A percentile compares a stretch with the other conserved stretches of the same genome.
Evolutionary conservation across 2,113 vertebrate species (phyloP).

Genomic region (Axis porcinus): DNA sequence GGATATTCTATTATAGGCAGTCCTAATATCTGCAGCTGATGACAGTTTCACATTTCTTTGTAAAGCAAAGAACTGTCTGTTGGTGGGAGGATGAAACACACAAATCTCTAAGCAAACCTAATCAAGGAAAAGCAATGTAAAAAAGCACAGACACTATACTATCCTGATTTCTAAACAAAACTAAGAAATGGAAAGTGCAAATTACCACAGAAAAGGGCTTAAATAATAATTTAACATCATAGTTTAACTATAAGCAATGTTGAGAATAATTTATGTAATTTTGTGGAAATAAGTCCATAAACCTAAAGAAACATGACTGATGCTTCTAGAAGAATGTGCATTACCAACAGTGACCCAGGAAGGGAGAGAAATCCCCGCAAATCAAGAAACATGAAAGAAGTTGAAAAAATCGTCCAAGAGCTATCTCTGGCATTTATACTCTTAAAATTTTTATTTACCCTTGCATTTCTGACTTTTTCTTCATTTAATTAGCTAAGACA

Average conservation of each 20-base stretch:
- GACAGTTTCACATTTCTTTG: not conserved
- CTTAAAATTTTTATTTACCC: not conserved
- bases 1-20: not conserved
- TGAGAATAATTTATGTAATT: not conserved
- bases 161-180: conserved; percentile 18
- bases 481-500: not conserved
- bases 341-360: not conserved
- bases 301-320: not conserved
- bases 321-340: not conserved
- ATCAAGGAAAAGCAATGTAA: not conserved
- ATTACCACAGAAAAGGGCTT: not conserved
- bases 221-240: not conserved
- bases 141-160: not conserved
- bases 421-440: not conserved
- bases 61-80: not conserved
- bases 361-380: not conserved
- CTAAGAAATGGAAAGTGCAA: not conserved
- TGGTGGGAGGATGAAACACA: not conserved
- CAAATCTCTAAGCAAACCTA: not conserved
- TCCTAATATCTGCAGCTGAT: not conserved
- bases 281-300: conserved; percentile 29
- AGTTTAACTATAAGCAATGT: not conserved
- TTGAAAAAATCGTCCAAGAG: not conserved
- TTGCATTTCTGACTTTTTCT: not conserved
- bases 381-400: not conserved